Percentiles rank a stretch among this genome's conserved stretches.
phyloP scores from a whole-genome alignment of 2,888 invertebrate species.

The Sarcophaga caerulescens region DNA sequence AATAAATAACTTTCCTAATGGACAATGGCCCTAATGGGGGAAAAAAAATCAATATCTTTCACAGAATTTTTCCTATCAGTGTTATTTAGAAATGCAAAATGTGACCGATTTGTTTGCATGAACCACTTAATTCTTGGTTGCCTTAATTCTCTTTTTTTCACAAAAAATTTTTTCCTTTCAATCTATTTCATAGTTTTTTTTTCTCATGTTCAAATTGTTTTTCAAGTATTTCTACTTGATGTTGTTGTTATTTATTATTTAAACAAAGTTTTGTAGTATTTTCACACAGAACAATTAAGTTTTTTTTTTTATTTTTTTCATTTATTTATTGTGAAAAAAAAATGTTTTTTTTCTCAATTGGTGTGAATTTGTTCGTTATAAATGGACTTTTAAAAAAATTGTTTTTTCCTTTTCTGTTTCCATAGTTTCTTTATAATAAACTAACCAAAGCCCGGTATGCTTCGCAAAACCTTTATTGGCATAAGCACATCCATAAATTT shows the following conservation, averaged over 20 bases:
- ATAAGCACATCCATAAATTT: no score
- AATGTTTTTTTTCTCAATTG: background rate
- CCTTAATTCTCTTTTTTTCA: background rate
- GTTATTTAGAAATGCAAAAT: no score
- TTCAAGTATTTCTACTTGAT: background rate
- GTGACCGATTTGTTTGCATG: background rate
- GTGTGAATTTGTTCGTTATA: constrained; percentile 27
- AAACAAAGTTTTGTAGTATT: background rate
- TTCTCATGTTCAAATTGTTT: background rate
- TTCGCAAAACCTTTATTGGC: no score
- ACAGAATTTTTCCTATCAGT: no score
- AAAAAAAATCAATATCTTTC: no score
- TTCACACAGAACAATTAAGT: constrained; percentile 40
- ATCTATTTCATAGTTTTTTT: constrained; percentile 3
- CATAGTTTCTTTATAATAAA: background rate
- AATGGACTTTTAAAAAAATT: constrained; percentile 27
- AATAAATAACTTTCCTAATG: no score
- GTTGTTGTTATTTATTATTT: constrained; percentile 15
- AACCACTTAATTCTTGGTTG: background rate
- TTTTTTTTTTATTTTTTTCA: background rate
- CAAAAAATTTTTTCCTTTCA: background rate
- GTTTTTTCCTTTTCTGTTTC: background rate
- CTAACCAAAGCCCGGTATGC: no score
- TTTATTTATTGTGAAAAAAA: background rate
- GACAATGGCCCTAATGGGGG: no score